Evolutionary conservation across 2,113 vertebrate species (phyloP).

Genomic region (Chloroceryle aenea): DNA sequence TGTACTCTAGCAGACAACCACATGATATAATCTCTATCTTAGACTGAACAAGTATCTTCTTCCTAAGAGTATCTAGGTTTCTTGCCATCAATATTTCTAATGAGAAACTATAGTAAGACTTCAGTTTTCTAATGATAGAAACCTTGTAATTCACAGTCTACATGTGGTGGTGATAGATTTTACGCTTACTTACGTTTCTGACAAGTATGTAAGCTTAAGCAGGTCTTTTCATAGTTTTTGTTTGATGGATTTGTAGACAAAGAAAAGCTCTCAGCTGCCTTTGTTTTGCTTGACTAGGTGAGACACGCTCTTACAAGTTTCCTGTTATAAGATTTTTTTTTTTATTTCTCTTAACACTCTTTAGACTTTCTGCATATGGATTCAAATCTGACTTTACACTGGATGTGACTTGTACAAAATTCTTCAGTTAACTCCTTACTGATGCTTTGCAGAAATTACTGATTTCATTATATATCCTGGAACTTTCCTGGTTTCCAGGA

Average conservation of each 20-base stretch:
- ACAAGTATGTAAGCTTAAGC: not conserved
- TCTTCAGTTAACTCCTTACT: not conserved
- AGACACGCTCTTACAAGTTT: not conserved
- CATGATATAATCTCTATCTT: not conserved
- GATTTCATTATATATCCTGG: not conserved
- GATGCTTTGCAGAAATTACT: not conserved
- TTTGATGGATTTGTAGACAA: not conserved
- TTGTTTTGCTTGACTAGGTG: not conserved
- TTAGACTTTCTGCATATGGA: not conserved
- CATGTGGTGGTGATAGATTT: not conserved
- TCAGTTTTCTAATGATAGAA: not conserved
- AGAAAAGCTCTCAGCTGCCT: not conserved
- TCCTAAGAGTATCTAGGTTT: not conserved
- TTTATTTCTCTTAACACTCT: not conserved
- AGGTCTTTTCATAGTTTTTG: not conserved
- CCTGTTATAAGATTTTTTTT: not conserved
- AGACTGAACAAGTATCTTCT: not conserved
- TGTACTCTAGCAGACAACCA: not conserved
- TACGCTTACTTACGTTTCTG: not conserved
- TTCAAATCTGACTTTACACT: not conserved
- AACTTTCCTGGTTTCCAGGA: not conserved
- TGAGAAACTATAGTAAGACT: not conserved
- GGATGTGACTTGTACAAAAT: not conserved
- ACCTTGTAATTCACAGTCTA: not conserved
- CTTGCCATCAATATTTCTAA: not conserved